A percentile compares a stretch with the other conserved stretches of the same genome.
Evolutionary conservation across 2,888 invertebrate genomes (phyloP).

Genomic region (Dynastes tityus): DNA sequence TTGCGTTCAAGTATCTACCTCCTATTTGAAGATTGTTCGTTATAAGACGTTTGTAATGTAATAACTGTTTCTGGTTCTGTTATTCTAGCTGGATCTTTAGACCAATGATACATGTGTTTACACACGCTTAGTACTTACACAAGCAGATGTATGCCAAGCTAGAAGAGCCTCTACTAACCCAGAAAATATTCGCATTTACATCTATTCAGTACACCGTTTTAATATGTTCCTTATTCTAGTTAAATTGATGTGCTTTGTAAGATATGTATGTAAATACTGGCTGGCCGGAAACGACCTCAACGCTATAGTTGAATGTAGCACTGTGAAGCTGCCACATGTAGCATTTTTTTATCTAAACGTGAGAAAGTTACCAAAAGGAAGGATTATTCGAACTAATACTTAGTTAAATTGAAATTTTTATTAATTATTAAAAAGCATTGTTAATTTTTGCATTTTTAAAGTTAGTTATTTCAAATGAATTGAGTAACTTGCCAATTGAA

Average conservation of each 20-base stretch:
- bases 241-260: no score
- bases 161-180: conserved; percentile 17
- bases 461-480: background rate
- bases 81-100: conserved; percentile 30
- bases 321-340: no score
- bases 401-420: no score
- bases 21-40: background rate
- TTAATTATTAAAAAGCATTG: no score
- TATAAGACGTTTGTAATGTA: conserved; percentile 1
- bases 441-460: no score
- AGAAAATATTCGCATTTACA: conserved; percentile 16
- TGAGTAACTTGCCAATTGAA: no score
- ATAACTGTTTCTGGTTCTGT: conserved; percentile 44
- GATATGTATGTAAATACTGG: no score
- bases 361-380: no score
- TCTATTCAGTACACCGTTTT: conserved; percentile 1
- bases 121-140: background rate
- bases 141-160: background rate
- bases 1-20: background rate
- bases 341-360: no score
- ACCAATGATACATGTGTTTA: conserved; percentile 4
- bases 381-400: no score
- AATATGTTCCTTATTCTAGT: background rate
- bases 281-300: no score
- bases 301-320: no score